Base-by-base conservation (phyloP, 1,140 invertebrate species). In the Drosophila littoralis region DNA sequence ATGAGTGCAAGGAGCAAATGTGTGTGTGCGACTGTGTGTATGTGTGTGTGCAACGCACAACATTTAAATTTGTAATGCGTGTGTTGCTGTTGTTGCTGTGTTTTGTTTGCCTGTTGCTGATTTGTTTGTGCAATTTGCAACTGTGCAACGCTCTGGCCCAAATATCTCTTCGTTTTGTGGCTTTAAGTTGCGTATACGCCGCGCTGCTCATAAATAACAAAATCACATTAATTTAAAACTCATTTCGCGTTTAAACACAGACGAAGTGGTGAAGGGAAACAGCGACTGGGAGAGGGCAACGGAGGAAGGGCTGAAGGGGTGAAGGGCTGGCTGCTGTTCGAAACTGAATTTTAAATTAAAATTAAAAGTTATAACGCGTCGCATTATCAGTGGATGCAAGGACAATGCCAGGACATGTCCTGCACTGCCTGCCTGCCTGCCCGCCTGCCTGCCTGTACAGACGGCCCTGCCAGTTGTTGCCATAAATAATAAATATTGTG, bases 321-420 rank as follows among this genome's bases (percentile, higher is more conserved):
- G 46, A 22, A 22, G 35, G 45, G 36, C 33, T 36, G 32, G 54
- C 33, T 38, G 28, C 43, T 60, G 59, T 60, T 33, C 65, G 69
- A 89, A 90, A 90, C 71, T 86, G 86, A 86, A 90, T 90, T 90
- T 90, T 90, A 90, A 88, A 91, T 91, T 91, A 89, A 81, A 84
- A 88, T 79, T 81, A 91, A 91, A 88, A 89, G 76, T 83, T 77
- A 83, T 67, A 73, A 60, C 79, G 79, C 79, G 81, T 69, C 69
- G 48, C 81, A 84, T 84, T 85, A 84, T 84, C 81, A 70, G 71
- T 60, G 46, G 40, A 42, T 50, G 80, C 77, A 63, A 78, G 73
- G 73, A 80, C 73, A 74, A 51, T 52, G 66, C 40, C 55, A 17
- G 66, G 48, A 28, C 45, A 43, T 15, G 51, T 9, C n/a, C 33